Base-by-base conservation (phyloP, 2,888 invertebrate species). In the Piscicola geometra region DNA sequence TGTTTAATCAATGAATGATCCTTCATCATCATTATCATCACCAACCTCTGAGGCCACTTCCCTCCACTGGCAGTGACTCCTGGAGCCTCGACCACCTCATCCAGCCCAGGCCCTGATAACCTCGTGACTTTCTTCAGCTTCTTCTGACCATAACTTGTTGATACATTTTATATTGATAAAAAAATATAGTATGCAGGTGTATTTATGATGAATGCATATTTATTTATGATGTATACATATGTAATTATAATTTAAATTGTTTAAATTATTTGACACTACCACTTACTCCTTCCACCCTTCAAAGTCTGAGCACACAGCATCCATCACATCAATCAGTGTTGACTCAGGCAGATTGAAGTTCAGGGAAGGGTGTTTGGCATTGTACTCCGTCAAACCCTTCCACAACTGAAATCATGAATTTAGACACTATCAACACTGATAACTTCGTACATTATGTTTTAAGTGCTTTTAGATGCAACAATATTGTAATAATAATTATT, bases 1-100 rank as follows among this genome's bases (percentile, higher is more conserved):
- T n/a, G n/a, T n/a, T n/a, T n/a, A n/a, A n/a, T n/a, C n/a, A n/a
- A n/a, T n/a, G n/a, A n/a, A n/a, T n/a, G n/a, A 41, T 9, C 15
- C 41, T 9, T 15, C 15, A 9, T 41, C 41, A 9, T 15, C 5
- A 5, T 9, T 15, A 5, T 15, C 15, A 9, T 15, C 41, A 41
- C 41, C 68, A 25, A 84, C 85, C 85, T 84, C 56, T 76, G 75
- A 32, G 84, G 84, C 86, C 86, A 86, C 79, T 81, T 83, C 21
- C 86, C 85, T 18, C 86, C 86, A 72, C 83, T 84, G 66, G 83
- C 83, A 80, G 84, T 83, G 69, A 86, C 82, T 0, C 85, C 85
- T 21, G 84, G 83, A 5, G 79, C 78, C 12, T 83, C 81, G 28
- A 80, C 81, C 28, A 82, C 81, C 73, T 82, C 82, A 56, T 56